Evolutionary conservation across 2,113 vertebrate genomes (phyloP).

Genomic region (Bubalus kerabau): DNA sequence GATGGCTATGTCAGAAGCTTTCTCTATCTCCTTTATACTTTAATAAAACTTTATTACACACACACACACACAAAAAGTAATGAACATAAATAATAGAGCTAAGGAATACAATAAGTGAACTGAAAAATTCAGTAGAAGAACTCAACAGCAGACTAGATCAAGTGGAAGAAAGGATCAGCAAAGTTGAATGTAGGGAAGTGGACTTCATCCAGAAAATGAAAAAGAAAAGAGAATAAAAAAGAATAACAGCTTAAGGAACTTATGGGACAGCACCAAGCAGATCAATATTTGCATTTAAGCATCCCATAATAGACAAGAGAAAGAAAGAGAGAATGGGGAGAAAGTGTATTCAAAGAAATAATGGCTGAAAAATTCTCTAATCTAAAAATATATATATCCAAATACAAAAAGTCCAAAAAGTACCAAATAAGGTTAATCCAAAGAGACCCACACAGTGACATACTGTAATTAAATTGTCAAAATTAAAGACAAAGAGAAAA

Average conservation of each 20-base stretch:
- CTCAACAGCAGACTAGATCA: neutral
- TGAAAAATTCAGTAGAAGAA: neutral
- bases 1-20: too few species aligned
- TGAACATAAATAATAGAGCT: neutral
- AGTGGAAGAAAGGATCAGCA: neutral
- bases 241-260: neutral
- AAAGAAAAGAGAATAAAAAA: neutral
- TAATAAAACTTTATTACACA: too few species aligned
- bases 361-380: neutral
- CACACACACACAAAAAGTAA: neutral
- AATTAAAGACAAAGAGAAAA: neutral
- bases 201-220: neutral
- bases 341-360: neutral
- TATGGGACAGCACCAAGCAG: neutral
- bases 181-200: neutral
- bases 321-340: neutral
- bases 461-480: neutral
- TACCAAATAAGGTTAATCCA: neutral
- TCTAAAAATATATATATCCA: neutral
- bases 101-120: neutral
- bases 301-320: neutral
- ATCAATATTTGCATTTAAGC: neutral
- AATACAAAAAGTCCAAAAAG: neutral
- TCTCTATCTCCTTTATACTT: too few species aligned
- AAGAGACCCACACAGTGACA: neutral